These are phyloP conservation scores for Lamellibrachia luymesi DNA, from an alignment of 1,140 invertebrate species.

Conservation along the genomic window DNA sequence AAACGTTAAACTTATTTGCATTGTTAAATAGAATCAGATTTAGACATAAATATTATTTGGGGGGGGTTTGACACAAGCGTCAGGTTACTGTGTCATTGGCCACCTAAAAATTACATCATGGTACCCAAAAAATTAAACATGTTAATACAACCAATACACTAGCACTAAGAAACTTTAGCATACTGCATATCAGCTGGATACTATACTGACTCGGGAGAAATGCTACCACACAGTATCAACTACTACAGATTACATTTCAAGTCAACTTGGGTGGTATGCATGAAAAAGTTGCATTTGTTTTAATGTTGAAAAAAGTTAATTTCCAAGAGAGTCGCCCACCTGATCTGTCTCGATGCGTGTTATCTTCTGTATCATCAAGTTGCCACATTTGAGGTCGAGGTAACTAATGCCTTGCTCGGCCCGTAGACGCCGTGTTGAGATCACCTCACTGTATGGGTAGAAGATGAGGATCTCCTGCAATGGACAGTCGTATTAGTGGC, in stretches of 20 bases:
- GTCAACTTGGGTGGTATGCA: neutral
- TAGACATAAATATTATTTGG: neutral
- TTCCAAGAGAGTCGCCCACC: constrained; percentile 58
- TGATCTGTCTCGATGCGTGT: constrained; percentile 95
- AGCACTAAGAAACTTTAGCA: neutral
- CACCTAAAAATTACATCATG: no score
- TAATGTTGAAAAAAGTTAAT: neutral
- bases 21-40: neutral
- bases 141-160: no score
- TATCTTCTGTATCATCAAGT: constrained; percentile 92
- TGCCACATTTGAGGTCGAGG: constrained; percentile 95
- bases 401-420: constrained; percentile 91
- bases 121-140: no score
- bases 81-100: no score
- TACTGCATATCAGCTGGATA: neutral
- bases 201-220: neutral
- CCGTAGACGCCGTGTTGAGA: constrained; percentile 88
- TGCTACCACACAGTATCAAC: neutral
- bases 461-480: constrained; percentile 79
- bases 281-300: neutral
- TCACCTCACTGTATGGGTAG: constrained; percentile 91
- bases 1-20: neutral
- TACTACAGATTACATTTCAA: neutral
- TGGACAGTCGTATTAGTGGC: constrained; percentile 11
- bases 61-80: no score